Percentiles rank a stretch among this genome's conserved stretches.
Evolutionary conservation across 2,888 invertebrate species (phyloP).

Genomic region (Dolichopus griseipennis): DNA sequence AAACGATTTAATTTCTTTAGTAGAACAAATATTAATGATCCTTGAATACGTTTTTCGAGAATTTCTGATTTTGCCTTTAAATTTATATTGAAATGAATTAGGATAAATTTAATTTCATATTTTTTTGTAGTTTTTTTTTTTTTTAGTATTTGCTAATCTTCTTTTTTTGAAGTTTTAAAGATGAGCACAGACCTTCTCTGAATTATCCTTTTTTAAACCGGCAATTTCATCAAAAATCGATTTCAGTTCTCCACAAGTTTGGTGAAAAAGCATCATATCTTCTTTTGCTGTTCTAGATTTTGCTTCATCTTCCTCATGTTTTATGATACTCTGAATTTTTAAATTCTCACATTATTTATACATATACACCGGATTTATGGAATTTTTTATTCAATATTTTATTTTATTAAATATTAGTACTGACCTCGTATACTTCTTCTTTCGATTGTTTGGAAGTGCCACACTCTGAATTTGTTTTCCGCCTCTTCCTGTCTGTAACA

Average conservation of each 20-base stretch:
- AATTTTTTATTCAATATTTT: background rate
- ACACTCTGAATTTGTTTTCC: background rate
- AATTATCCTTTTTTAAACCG: constrained; percentile 52
- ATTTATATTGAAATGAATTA: constrained; percentile 14
- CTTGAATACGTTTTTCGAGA: constrained; percentile 59
- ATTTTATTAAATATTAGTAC: background rate
- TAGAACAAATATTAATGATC: constrained; percentile 67
- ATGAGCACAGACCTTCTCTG: constrained; percentile 41
- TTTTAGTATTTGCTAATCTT: background rate
- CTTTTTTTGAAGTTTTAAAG: constrained; percentile 2
- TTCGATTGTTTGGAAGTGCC: constrained; percentile 16
- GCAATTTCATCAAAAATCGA: constrained; percentile 60
- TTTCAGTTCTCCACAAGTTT: constrained; percentile 48
- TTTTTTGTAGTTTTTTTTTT: background rate
- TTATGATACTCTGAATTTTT: constrained; percentile 19
- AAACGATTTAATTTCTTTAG: constrained; percentile 83
- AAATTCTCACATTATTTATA: background rate
- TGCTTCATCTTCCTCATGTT: constrained; percentile 21
- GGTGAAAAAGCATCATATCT: constrained; percentile 19
- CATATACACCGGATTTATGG: background rate
- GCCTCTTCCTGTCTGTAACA: background rate
- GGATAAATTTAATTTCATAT: background rate
- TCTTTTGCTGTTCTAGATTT: constrained; percentile 17
- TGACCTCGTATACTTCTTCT: constrained; percentile 21
- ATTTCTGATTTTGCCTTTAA: constrained; percentile 55